phyloP scores from a whole-genome alignment of 2,888 invertebrate genomes.

The Bembecia ichneumoniformis region DNA sequence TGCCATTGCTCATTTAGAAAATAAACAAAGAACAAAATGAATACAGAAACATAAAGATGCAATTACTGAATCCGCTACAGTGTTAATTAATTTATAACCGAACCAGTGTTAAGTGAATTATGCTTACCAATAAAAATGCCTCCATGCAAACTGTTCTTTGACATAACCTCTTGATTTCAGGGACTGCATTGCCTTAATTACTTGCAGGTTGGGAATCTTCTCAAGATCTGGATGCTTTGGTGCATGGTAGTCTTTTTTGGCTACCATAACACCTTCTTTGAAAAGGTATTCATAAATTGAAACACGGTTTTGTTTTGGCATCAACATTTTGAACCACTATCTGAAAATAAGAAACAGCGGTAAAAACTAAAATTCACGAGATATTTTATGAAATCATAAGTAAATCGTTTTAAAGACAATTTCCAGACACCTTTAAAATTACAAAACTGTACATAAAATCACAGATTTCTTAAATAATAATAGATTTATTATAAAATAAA shows the following conservation, averaged over 20 bases:
- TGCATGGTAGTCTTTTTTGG: constrained; percentile 97
- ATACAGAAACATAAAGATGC: no score
- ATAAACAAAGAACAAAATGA: no score
- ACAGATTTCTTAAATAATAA: constrained; percentile 3
- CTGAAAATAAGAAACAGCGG: constrained; percentile 39
- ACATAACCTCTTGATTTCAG: constrained; percentile 97
- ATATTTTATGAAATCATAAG: not conserved
- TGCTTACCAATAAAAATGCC: constrained; percentile 96
- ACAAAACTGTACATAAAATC: constrained; percentile 5
- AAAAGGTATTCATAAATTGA: constrained; percentile 98
- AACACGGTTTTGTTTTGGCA: constrained; percentile 98
- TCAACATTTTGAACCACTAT: constrained; percentile 91
- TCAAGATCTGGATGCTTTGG: constrained; percentile 98
- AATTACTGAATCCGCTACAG: no score
- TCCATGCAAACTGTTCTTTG: constrained; percentile 99
- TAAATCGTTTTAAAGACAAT: not conserved
- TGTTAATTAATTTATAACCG: no score
- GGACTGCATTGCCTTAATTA: constrained; percentile 97
- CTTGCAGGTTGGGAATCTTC: constrained; percentile 96
- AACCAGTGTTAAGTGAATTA: no score
- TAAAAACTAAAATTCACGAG: not conserved
- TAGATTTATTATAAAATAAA: constrained; percentile 14
- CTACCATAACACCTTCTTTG: constrained; percentile 99
- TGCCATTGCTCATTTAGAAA: no score
- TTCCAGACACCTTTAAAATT: not conserved